Evolutionary conservation across 2,113 vertebrate genomes (phyloP), one percentile per base, ranked within the genome.

Genomic region (Chaetura pelagica): DNA sequence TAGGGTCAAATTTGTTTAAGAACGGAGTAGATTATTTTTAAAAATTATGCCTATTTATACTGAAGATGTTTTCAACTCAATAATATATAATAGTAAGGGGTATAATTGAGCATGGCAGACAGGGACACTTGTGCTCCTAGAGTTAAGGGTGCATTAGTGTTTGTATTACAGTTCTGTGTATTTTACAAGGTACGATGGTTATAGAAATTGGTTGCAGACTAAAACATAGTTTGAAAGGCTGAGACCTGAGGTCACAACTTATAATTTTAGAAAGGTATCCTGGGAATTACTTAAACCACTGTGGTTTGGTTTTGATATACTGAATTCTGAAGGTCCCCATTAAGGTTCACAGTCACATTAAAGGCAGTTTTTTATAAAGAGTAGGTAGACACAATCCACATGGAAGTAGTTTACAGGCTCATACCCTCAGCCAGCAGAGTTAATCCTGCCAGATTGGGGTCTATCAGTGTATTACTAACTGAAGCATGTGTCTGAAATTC

Each of bases 271-370:
- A 84, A 75, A 61, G 3, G 10, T 75, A 23, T 81, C 87, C 72
- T 88, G 90, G 68, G 57, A 96, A 87, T 93, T 90, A 26, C 24
- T 74, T 80, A 52, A 94, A 81, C 52, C 71, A 1, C 68, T 71
- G 61, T 52, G 35, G 13, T 46, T 93, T 96, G 84, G 87, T 95
- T 93, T 64, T 66, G 40, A 57, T 64, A 19, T 52, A 8, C 49
- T 81, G 68, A 48, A 32, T 93, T 93, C 93, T 85, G 90, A 83
- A 94, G 84, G 67, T 69, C 55, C 68, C 38, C 30, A n/a, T 92
- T 94, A 94, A 85, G n/a, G 55, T 83, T 91, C 38, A 67, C 1
- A 2, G 35, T 48, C 4, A 1, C 42, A 30, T 73, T 86, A 71
- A 83, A 77, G 23, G 44, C 23, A 67, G 14, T 94, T 93, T 74